Base-by-base conservation (phyloP, 1,140 invertebrate species). In the Branchinecta lynchi region DNA sequence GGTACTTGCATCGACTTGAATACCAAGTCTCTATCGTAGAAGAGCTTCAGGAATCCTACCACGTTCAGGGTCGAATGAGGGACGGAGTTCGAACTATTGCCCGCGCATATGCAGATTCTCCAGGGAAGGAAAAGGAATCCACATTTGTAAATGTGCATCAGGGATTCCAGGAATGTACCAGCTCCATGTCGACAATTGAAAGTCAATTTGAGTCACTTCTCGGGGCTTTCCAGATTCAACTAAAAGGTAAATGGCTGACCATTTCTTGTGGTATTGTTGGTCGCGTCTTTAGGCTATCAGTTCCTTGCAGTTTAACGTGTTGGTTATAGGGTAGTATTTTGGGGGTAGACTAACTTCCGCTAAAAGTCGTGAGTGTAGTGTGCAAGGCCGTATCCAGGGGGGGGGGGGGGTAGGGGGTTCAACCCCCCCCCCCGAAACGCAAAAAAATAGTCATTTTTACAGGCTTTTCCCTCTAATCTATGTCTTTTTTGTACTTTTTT, bases 151-250 rank as follows among this genome's bases (percentile, higher is more conserved):
- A 78, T 74, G 82, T 84, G 7, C 79, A 80, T 72, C 80, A 79
- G 68, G 82, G 82, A 32, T 82, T 79, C 73, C 79, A 80, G 71
- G 82, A 84, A 74, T 83, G 81, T 72, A 80, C 79, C 7, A 79
- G 83, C 73, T 79, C 77, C 10, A 76, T 84, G 75, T 83, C 82
- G 77, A 75, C 77, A 20, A 78, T 83, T 66, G 83, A 84, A 76
- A 79, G 78, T 10, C 79, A 83, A 73, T 75, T 84, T 65, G 82
- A 84, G 74, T 76, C 77, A 43, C 79, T 82, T 75, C 77, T 84
- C 74, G 83, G 83, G 66, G 80, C 81, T 43, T 79, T 84, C 67
- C 77, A 80, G 44, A 80, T 83, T 75, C 78, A 80, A 76, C 80
- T 84, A 74, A 83, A 83, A 80, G 82, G 82, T 82, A 75, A 72